Conservation (phyloP, 2,888 invertebrate genomes). For the Apamea epomidion region DNA sequence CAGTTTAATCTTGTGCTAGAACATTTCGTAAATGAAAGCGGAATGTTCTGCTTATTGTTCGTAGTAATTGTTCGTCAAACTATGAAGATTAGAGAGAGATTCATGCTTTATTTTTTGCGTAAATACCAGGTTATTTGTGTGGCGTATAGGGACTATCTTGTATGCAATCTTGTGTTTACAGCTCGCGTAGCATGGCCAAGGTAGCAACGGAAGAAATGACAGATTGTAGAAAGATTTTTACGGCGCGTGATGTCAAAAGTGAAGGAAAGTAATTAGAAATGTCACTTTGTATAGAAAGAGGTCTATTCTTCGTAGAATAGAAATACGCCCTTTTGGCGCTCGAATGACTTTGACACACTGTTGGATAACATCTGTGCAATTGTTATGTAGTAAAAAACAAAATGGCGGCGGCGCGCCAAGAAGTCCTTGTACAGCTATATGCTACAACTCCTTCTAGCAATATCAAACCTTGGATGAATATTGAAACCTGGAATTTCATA, state of each 20-base stretch:
- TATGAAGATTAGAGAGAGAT: neutral
- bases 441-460: neutral
- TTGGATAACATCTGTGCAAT: neutral
- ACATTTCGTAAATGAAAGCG: constrained; percentile 4
- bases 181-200: neutral
- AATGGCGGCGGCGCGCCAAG: neutral
- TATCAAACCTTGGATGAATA: neutral
- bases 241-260: neutral
- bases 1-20: constrained; percentile 18
- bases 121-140: neutral
- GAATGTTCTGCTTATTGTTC: neutral
- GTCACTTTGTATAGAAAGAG: neutral
- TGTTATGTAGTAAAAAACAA: neutral
- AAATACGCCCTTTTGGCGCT: neutral
- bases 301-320: neutral
- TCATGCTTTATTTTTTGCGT: neutral
- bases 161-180: neutral
- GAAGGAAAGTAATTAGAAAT: neutral
- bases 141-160: neutral
- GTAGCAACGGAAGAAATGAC: neutral
- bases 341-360: neutral
- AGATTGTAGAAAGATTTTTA: neutral
- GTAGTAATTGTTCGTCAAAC: no score
- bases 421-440: neutral
- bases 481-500: constrained; percentile 14